phyloP scores from a whole-genome alignment of 1,140 invertebrate genomes.

The Globodera rostochiensis region DNA sequence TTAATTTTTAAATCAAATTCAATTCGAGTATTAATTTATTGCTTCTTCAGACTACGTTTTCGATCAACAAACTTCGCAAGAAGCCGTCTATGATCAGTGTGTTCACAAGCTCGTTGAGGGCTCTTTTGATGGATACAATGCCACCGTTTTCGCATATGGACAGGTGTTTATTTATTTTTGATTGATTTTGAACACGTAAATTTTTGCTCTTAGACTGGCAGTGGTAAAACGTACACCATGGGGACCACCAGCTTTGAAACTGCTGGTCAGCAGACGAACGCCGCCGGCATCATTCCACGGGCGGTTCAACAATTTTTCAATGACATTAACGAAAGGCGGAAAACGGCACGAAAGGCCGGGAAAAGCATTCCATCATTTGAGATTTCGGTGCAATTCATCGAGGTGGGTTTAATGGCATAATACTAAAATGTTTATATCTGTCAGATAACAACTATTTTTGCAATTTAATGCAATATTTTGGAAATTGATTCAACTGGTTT shows the following conservation, averaged over 20 bases:
- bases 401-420: too few relatives aligned
- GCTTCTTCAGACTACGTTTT: constrained; percentile 77
- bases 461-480: too few relatives aligned
- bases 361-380: constrained; percentile 65
- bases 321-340: constrained; percentile 64
- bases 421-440: too few relatives aligned
- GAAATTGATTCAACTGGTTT: too few relatives aligned
- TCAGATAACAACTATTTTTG: too few relatives aligned
- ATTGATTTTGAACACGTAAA: neutral
- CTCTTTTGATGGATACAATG: too few relatives aligned
- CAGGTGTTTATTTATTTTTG: constrained; percentile 63
- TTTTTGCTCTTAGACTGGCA: constrained; percentile 71
- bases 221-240: constrained; percentile 76
- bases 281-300: constrained; percentile 68
- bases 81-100: constrained; percentile 77
- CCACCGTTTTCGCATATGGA: constrained; percentile 65
- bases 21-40: neutral
- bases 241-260: constrained; percentile 89
- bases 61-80: constrained; percentile 73
- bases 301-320: constrained; percentile 68
- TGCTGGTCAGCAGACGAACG: constrained; percentile 69
- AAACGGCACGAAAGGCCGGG: constrained; percentile 63
- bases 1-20: neutral
- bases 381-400: too few relatives aligned
- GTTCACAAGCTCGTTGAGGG: constrained; percentile 76